Percentiles rank a stretch among this genome's conserved stretches.
Evolutionary conservation across 30 jellyfish, hydroid and myxozoan genomes (phyloP).

Genomic region (Euphysa ruthae): DNA sequence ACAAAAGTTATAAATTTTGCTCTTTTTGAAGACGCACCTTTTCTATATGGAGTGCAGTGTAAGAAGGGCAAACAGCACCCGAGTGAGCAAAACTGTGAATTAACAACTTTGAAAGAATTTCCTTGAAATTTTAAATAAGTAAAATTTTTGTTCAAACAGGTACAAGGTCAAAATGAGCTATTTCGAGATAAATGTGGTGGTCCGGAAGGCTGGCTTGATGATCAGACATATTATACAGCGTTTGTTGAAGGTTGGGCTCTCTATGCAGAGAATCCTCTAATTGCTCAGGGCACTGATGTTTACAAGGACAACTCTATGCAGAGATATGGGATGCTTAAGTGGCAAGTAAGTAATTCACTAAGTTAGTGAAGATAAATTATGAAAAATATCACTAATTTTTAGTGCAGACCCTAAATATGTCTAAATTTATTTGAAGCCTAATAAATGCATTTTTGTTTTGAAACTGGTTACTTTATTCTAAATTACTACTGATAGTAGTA

Average conservation of each 20-base stretch:
- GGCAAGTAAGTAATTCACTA: conserved; percentile 95
- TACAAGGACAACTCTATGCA: conserved; percentile 84
- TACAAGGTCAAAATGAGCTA: conserved; percentile 85
- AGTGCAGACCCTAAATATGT: background rate
- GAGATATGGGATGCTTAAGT: conserved; percentile 88
- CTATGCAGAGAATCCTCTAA: conserved; percentile 94
- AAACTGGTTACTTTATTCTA: too few relatives aligned
- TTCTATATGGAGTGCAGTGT: too few relatives aligned
- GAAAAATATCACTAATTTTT: too few relatives aligned
- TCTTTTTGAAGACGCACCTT: too few relatives aligned
- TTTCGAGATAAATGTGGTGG: conserved; percentile 93
- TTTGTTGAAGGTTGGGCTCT: conserved; percentile 98
- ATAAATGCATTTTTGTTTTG: too few relatives aligned
- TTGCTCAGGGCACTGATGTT: conserved; percentile 80
- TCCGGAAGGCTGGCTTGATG: conserved; percentile 84
- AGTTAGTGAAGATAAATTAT: too few relatives aligned
- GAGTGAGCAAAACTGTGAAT: too few relatives aligned
- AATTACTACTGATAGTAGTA: too few relatives aligned
- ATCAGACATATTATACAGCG: conserved; percentile 81
- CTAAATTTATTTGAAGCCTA: background rate
- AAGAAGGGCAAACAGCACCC: too few relatives aligned
- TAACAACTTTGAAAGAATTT: too few relatives aligned
- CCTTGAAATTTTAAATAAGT: background rate
- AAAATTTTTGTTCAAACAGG: conserved; percentile 22
- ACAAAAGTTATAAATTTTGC: too few relatives aligned